A percentile compares a stretch with the other conserved stretches of the same genome.
Conservation (phyloP, 2,113 vertebrate genomes). For the Chionomys nivalis region DNA sequence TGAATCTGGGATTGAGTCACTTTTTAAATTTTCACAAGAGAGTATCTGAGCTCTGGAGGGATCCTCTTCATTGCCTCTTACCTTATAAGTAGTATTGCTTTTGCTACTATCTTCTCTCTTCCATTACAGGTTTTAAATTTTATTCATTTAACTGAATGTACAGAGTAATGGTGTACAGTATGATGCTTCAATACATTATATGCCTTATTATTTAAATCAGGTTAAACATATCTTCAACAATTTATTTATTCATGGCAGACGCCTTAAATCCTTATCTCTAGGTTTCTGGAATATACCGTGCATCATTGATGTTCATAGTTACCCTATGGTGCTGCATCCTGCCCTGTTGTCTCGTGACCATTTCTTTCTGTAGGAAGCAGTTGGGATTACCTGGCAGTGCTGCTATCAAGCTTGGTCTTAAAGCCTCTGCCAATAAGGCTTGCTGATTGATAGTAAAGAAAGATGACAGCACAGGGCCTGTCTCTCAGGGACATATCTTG, state of each 20-base stretch:
- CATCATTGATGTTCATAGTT: background rate
- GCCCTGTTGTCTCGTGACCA: background rate
- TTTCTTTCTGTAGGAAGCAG: background rate
- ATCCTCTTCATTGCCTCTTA: background rate
- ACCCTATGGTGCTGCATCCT: background rate
- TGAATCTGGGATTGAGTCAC: background rate
- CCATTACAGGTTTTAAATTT: background rate
- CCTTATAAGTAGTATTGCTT: background rate
- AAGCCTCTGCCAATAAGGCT: background rate
- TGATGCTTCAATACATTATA: background rate
- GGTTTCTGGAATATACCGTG: background rate
- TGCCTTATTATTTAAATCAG: background rate
- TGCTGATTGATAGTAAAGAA: background rate
- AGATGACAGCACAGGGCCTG: background rate
- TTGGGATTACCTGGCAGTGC: background rate
- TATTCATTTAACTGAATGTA: background rate
- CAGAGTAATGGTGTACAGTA: background rate
- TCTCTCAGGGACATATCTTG: background rate
- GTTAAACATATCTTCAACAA: background rate
- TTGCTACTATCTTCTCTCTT: background rate
- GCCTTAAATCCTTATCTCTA: background rate
- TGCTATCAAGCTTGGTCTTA: background rate
- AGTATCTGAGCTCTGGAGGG: constrained; percentile 24
- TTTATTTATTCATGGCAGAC: background rate
- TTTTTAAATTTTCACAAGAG: background rate